Conservation (phyloP, 2,113 vertebrate genomes). For the Lynx canadensis region DNA sequence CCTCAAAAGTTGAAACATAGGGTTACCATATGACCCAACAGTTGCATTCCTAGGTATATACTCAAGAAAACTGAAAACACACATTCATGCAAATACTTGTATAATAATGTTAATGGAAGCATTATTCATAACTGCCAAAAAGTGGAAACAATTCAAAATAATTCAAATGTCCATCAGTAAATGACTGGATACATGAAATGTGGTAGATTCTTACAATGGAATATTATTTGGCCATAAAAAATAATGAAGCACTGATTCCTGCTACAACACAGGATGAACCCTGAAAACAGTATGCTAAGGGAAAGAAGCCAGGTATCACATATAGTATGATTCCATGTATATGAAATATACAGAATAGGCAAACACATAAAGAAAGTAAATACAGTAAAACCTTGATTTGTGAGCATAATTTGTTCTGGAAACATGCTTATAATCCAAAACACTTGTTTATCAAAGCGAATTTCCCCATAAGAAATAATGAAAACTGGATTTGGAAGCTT, state of each 20-base stretch:
- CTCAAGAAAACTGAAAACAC: neutral
- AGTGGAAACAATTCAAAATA: neutral
- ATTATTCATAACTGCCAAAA: neutral
- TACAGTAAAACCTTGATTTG: no score
- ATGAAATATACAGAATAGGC: neutral
- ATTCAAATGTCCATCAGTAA: neutral
- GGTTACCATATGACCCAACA: neutral
- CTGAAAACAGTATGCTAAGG: neutral
- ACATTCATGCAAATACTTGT: neutral
- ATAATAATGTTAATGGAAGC: neutral
- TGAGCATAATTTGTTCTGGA: no score
- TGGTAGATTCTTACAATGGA: neutral
- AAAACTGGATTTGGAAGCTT: no score
- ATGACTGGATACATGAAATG: neutral
- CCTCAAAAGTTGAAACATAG: neutral
- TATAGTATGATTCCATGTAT: neutral
- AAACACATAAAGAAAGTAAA: neutral
- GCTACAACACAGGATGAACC: neutral
- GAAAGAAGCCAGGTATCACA: neutral
- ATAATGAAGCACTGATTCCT: neutral
- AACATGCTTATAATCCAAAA: no score
- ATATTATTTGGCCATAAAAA: conserved; percentile 17
- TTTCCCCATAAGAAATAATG: no score
- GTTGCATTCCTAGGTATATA: neutral
- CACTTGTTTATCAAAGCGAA: no score